Base-by-base conservation (phyloP, 2,888 invertebrate genomes). In the Elegia similella region DNA sequence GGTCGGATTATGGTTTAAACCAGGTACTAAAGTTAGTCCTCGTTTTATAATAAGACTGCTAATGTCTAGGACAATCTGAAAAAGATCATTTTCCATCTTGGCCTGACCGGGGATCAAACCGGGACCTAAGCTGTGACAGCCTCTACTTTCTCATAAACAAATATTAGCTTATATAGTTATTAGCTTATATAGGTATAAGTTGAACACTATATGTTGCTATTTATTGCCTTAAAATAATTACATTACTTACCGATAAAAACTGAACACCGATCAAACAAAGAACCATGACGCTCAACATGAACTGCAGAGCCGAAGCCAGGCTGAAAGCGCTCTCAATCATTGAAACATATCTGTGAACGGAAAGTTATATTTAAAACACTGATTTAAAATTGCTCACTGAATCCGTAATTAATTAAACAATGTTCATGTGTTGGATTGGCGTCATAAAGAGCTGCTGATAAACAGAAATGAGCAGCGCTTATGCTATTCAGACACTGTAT, bases 271-370 rank as follows among this genome's bases (percentile, higher is more conserved):
- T 75, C 61, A 92, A 75, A 69, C 92, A 92, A 15, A 92, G 82
- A 1, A 92, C 91, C 87, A 91, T 89, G 1, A 85, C 92, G 67
- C 92, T 92, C 61, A 92, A 67, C 92, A 92, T 92, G 64, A 92
- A 90, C 68, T 92, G 92, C 53, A 91, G 72, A 42, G 84, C 90
- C 42, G 92, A 91, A 12, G 91, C 88, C 62, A 91, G 69, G 66
- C 91, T 92, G 68, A 92, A 92, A 44, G 92, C 88, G 60, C 76
- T 77, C 72, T 92, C 91, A 58, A 92, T 87, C 88, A 89, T 86
- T 30, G 86, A 79, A 55, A 92, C 89, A 69, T 90, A 92, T 69
- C 92, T 92, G 79, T 68, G 85, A 85, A 66, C 13, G 34, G 12
- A 17, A 50, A 7, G 34, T 38, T 38, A 38, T 38, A n/a, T 50